Percentiles rank a stretch among this genome's conserved stretches.
phyloP scores from a whole-genome alignment of 2,797 vertebrate species.

The Iguana delicatissima region DNA sequence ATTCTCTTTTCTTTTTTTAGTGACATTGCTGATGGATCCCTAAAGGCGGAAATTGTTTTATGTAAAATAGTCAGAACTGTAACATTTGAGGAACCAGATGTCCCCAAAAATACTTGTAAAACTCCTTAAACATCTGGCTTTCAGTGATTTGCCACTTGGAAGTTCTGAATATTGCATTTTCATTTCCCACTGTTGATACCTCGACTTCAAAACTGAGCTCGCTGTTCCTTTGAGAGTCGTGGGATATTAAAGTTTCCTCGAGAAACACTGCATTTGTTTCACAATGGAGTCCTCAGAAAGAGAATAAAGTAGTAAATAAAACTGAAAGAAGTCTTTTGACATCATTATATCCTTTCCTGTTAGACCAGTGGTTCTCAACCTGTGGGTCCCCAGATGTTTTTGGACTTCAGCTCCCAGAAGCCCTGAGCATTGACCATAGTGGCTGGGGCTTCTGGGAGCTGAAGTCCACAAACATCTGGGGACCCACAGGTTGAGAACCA shows the following conservation, averaged over 20 bases:
- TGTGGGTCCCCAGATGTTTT: too few relatives aligned
- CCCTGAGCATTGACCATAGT: too few relatives aligned
- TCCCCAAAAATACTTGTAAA: slow-evolving; percentile 66
- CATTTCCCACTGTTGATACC: slow-evolving; percentile 54
- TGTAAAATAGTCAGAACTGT: slow-evolving; percentile 55
- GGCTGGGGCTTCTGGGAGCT: too few relatives aligned
- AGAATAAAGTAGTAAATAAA: slow-evolving; percentile 49
- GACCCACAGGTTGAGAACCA: too few relatives aligned
- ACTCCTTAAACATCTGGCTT: slow-evolving; percentile 61
- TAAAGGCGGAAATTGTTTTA: slow-evolving; percentile 2
- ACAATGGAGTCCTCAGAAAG: slow-evolving; percentile 31
- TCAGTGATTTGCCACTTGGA: slow-evolving; percentile 59
- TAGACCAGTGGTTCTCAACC: too few relatives aligned
- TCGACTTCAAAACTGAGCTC: slow-evolving; percentile 49
- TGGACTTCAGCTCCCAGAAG: too few relatives aligned
- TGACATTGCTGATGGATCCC: not conserved
- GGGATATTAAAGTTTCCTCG: slow-evolving; percentile 33
- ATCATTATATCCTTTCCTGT: not conserved
- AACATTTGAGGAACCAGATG: slow-evolving; percentile 69
- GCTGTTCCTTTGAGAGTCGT: slow-evolving; percentile 40
- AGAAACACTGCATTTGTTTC: slow-evolving; percentile 36
- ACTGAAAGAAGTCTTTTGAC: not conserved
- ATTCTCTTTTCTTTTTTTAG: slow-evolving; percentile 29
- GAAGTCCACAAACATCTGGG: too few relatives aligned
- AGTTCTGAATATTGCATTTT: slow-evolving; percentile 43